These are phyloP conservation scores for Platyrinchus mystaceus DNA, from an alignment of 2,797 vertebrate genomes.

Conservation along the genomic window DNA sequence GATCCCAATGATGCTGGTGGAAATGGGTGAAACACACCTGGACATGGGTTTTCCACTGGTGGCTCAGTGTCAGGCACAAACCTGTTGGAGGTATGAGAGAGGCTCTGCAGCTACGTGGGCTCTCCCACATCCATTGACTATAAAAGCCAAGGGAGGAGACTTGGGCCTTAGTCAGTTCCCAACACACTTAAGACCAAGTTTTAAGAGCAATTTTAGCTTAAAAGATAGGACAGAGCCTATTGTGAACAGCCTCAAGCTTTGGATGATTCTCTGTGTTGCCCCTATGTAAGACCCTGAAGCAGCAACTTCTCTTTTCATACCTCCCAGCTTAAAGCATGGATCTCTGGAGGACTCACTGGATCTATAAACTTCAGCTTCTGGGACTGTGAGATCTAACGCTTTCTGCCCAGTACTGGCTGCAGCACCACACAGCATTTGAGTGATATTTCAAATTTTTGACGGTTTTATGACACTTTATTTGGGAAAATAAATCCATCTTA, in stretches of 20 bases:
- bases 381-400: not conserved
- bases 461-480: not conserved
- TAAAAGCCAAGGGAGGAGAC: not conserved
- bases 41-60: not conserved
- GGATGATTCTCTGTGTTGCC: not conserved
- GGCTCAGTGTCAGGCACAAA: not conserved
- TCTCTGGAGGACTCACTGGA: not conserved
- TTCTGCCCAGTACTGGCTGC: not conserved
- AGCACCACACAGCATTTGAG: not conserved
- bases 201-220: not conserved
- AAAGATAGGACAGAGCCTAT: not conserved
- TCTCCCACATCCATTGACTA: not conserved
- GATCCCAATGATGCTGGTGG: not conserved
- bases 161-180: not conserved
- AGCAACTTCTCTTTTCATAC: not conserved
- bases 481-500: not conserved
- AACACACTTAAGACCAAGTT: not conserved
- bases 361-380: not conserved
- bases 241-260: not conserved
- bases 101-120: not conserved
- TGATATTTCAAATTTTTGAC: not conserved
- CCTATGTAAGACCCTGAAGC: not conserved
- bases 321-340: not conserved
- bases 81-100: not conserved
- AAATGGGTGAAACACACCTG: not conserved